Evolutionary conservation across 1,140 invertebrate species (phyloP).

Genomic region (Drosophila pruinosa): DNA sequence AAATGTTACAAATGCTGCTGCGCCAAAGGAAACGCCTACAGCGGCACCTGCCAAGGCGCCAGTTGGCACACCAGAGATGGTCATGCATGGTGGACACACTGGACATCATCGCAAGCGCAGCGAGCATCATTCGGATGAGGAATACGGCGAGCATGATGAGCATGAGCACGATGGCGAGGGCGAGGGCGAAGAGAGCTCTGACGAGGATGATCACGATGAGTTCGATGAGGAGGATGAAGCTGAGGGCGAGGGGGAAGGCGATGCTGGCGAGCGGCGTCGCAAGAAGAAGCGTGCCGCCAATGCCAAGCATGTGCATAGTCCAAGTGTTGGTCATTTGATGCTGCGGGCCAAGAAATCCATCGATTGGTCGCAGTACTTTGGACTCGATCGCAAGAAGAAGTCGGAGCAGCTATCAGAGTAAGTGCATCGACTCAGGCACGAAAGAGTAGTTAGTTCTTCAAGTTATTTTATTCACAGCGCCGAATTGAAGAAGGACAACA

Average conservation of each 20-base stretch:
- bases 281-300: slow-evolving; percentile 70
- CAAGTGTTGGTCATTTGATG: slow-evolving; percentile 58
- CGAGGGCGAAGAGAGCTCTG: slow-evolving; percentile 75
- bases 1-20: slow-evolving; percentile 43
- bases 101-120: slow-evolving; percentile 75
- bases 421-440: too few relatives aligned
- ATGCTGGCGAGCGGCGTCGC: slow-evolving; percentile 80
- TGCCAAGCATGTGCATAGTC: slow-evolving; percentile 47
- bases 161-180: slow-evolving; percentile 82
- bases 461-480: neutral
- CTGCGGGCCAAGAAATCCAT: slow-evolving; percentile 88
- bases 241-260: slow-evolving; percentile 73
- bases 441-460: too few relatives aligned
- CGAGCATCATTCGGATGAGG: slow-evolving; percentile 61
- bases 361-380: slow-evolving; percentile 93
- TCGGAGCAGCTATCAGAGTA: slow-evolving; percentile 69
- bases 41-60: slow-evolving; percentile 10
- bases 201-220: slow-evolving; percentile 83
- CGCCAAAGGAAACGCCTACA: slow-evolving; percentile 41
- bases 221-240: slow-evolving; percentile 82
- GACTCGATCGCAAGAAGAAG: slow-evolving; percentile 90
- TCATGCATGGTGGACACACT: slow-evolving; percentile 56
- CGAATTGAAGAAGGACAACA: slow-evolving; percentile 51
- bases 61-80: slow-evolving; percentile 35
- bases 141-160: slow-evolving; percentile 82